These are phyloP conservation scores for Crenichthys baileyi DNA, from an alignment of 2,797 vertebrate genomes.

Conservation along the genomic window DNA sequence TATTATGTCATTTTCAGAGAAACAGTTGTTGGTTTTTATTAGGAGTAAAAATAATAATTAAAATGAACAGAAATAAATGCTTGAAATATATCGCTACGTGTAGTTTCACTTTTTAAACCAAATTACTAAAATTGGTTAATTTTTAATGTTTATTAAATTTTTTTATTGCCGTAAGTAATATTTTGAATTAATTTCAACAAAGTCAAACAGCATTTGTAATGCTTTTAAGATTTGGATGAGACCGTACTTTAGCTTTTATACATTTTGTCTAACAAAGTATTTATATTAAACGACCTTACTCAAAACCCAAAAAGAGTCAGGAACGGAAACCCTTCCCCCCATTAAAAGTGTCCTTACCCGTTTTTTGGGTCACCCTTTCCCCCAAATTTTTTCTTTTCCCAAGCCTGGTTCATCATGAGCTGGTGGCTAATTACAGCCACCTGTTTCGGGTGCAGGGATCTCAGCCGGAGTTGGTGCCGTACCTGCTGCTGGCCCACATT, in stretches of 20 bases:
- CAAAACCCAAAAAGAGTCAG: too few species aligned
- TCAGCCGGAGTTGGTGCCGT: slow-evolving; percentile 83
- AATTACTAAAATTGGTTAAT: neutral
- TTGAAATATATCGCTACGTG: neutral
- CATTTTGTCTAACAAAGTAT: neutral
- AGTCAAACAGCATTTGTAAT: neutral
- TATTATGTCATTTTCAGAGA: neutral
- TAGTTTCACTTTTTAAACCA: neutral
- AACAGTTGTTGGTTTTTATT: neutral
- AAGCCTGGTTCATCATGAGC: slow-evolving; percentile 86
- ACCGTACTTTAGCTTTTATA: too few species aligned
- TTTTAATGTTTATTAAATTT: neutral
- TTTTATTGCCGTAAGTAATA: neutral
- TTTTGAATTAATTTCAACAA: neutral
- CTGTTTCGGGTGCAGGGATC: slow-evolving; percentile 88
- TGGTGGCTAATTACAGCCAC: slow-evolving; percentile 90
- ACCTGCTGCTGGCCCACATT: slow-evolving; percentile 93
- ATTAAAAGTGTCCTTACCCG: neutral
- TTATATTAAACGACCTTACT: neutral
- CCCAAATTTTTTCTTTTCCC: slow-evolving; percentile 89
- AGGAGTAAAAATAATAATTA: neutral
- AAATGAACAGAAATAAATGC: neutral
- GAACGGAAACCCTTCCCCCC: neutral
- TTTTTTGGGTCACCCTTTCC: slow-evolving; percentile 86
- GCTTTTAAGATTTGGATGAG: neutral